Conservation (phyloP, 2,113 vertebrate species). For the Spheniscus mendiculus region DNA sequence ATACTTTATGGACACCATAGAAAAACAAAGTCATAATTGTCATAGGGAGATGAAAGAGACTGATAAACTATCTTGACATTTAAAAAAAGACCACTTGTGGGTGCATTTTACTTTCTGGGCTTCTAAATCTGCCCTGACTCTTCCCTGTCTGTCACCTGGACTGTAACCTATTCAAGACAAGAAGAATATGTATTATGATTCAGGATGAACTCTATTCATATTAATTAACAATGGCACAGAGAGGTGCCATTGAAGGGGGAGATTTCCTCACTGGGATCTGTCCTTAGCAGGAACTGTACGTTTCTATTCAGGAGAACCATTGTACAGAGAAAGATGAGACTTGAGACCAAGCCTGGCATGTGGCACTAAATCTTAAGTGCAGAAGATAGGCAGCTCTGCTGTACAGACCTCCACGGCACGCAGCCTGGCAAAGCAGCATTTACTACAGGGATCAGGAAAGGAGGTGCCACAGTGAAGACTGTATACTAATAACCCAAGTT, state of each 20-base stretch:
- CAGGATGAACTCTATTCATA: neutral
- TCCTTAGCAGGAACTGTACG: neutral
- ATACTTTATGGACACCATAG: neutral
- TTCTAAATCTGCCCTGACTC: neutral
- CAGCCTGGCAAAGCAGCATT: neutral
- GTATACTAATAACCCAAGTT: neutral
- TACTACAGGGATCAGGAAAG: neutral
- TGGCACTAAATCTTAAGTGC: neutral
- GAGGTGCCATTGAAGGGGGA: neutral
- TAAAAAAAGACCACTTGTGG: neutral
- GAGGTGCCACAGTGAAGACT: neutral
- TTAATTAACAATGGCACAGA: neutral
- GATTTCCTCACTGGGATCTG: neutral
- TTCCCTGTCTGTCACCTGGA: neutral
- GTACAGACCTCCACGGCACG: rapidly evolving
- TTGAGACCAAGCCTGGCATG: neutral
- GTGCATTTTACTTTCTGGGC: neutral
- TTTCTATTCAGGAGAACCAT: neutral
- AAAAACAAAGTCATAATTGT: neutral
- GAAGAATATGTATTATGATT: neutral
- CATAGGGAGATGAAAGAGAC: neutral
- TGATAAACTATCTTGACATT: neutral
- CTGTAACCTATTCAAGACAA: neutral
- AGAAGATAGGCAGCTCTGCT: neutral
- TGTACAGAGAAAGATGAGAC: neutral